phyloP scores from a whole-genome alignment of 37 sponge, comb jelly and placozoan species.

The Agelas oroides region DNA sequence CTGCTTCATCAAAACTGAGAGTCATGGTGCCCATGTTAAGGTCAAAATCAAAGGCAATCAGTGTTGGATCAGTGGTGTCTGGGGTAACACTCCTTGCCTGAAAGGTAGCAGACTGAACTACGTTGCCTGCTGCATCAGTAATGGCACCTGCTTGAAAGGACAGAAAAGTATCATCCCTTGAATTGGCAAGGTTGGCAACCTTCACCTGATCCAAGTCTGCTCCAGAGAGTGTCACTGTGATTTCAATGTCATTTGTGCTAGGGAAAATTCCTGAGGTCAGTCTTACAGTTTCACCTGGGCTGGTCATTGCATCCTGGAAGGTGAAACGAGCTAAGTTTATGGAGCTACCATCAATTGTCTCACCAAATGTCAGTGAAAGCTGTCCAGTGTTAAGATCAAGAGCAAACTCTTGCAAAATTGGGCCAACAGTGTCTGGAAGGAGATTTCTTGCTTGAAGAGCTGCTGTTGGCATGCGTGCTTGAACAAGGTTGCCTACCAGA shows the following conservation, averaged over 20 bases:
- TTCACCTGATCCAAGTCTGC: constrained; percentile 79
- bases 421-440: constrained; percentile 67
- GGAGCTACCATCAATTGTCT: constrained; percentile 58
- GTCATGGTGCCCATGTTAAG: constrained; percentile 75
- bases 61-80: constrained; percentile 67
- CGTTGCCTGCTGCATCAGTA: constrained; percentile 56
- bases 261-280: constrained; percentile 45
- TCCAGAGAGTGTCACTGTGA: constrained; percentile 52
- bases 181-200: constrained; percentile 49
- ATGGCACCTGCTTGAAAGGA: constrained; percentile 30
- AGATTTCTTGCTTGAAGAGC: constrained; percentile 56
- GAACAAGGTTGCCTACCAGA: constrained; percentile 65
- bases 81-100: constrained; percentile 26
- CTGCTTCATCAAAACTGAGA: constrained; percentile 80
- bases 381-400: constrained; percentile 84
- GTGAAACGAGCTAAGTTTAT: constrained; percentile 38
- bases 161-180: constrained; percentile 62
- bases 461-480: constrained; percentile 24
- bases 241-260: constrained; percentile 30
- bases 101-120: background rate
- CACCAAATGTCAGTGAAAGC: constrained; percentile 66
- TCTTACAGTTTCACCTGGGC: constrained; percentile 9
- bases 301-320: constrained; percentile 41
- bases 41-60: constrained; percentile 80
- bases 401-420: constrained; percentile 51